Conservation (phyloP, 1,140 invertebrate species). For the Heliconius hewitsoni region DNA sequence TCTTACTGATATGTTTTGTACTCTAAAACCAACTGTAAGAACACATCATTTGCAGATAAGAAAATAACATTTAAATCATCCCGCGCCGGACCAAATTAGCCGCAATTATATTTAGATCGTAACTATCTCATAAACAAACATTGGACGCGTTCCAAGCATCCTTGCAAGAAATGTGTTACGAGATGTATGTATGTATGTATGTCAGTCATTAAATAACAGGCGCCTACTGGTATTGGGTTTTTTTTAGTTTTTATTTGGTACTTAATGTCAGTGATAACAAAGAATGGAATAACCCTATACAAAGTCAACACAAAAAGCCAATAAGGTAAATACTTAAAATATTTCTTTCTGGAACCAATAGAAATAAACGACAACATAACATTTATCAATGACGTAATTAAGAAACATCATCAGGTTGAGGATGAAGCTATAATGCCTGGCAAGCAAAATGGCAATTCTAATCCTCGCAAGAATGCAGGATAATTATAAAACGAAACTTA, state of each 20-base stretch:
- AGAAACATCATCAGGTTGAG: too few species aligned
- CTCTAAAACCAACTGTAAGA: slow-evolving; percentile 23
- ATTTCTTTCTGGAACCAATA: too few species aligned
- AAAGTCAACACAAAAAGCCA: too few species aligned
- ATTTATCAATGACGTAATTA: too few species aligned
- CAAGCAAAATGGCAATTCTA: too few species aligned
- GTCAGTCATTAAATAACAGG: slow-evolving; percentile 33
- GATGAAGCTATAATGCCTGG: too few species aligned
- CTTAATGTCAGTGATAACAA: too few species aligned
- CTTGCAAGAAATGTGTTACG: slow-evolving; percentile 48
- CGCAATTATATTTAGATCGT: slow-evolving; percentile 46
- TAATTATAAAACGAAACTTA: neutral
- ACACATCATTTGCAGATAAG: slow-evolving; percentile 33
- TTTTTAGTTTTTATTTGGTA: too few species aligned
- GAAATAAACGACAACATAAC: too few species aligned
- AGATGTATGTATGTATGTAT: slow-evolving; percentile 27
- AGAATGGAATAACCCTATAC: too few species aligned
- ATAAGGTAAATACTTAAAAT: too few species aligned
- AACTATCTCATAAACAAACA: slow-evolving; percentile 55
- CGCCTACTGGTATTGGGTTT: neutral
- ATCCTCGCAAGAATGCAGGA: too few species aligned
- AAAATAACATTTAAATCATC: slow-evolving; percentile 40
- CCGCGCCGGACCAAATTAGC: slow-evolving; percentile 39
- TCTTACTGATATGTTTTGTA: slow-evolving; percentile 18
- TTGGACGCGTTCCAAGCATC: slow-evolving; percentile 57